A percentile compares a stretch with the other conserved stretches of the same genome.
These are phyloP conservation scores for Cynopterus brachyotis DNA, from an alignment of 2,113 vertebrate species.

Conservation along the genomic window DNA sequence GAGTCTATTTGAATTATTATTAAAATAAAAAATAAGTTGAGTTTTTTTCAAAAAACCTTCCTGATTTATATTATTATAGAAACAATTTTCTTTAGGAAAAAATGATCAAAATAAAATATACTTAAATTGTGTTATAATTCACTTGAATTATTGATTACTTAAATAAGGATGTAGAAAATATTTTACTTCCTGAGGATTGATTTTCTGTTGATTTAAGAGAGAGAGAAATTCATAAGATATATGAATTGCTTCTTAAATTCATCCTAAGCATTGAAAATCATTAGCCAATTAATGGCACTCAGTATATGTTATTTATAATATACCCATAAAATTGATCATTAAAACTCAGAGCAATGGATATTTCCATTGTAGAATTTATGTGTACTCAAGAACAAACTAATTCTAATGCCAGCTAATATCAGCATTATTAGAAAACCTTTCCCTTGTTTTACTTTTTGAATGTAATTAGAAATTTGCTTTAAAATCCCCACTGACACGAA, in stretches of 20 bases:
- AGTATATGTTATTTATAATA: slow-evolving; percentile 59
- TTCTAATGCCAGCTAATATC: slow-evolving; percentile 56
- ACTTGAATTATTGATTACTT: slow-evolving; percentile 42
- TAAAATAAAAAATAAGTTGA: slow-evolving; percentile 7
- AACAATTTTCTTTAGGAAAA: neutral
- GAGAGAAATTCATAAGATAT: neutral
- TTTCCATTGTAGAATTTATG: slow-evolving; percentile 53
- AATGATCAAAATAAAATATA: slow-evolving; percentile 5
- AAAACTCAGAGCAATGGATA: slow-evolving; percentile 55
- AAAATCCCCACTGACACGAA: slow-evolving; percentile 67
- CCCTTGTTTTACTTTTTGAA: slow-evolving; percentile 74
- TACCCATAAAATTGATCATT: slow-evolving; percentile 64
- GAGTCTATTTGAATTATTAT: neutral
- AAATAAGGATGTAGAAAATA: slow-evolving; percentile 50
- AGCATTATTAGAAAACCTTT: slow-evolving; percentile 69
- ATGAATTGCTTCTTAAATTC: slow-evolving; percentile 33
- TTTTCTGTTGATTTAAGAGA: slow-evolving; percentile 48
- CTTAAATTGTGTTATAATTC: neutral
- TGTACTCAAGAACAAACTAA: slow-evolving; percentile 69
- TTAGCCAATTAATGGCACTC: slow-evolving; percentile 52
- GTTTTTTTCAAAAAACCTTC: neutral
- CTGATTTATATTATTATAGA: neutral
- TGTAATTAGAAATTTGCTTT: slow-evolving; percentile 76
- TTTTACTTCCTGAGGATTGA: slow-evolving; percentile 54
- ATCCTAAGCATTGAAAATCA: slow-evolving; percentile 57